Conservation (phyloP, 92 coral and sea anemone genomes). For the Plumapathes pennacea region DNA sequence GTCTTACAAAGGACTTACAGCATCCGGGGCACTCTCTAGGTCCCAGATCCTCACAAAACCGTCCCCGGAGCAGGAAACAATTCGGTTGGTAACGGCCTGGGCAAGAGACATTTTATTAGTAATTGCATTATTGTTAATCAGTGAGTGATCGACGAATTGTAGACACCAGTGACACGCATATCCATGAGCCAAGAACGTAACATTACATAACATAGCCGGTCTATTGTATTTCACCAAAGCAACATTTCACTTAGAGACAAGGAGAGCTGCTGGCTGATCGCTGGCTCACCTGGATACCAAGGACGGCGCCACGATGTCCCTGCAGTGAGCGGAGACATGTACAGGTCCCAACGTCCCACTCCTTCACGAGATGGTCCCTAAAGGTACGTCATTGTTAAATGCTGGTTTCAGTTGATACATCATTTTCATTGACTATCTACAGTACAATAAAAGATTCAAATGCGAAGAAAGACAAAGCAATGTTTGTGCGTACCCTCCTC, state of each 20-base stretch:
- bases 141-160: no score
- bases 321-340: conserved; percentile 92
- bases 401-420: no score
- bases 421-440: no score
- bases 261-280: neutral
- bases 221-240: no score
- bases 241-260: neutral
- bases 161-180: neutral
- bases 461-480: no score
- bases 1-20: no score
- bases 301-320: conserved; percentile 95
- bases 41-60: conserved; percentile 98
- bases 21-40: conserved; percentile 47
- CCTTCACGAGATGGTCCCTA: conserved; percentile 89
- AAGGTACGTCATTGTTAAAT: no score
- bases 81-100: conserved; percentile 63
- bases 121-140: no score
- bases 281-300: conserved; percentile 72
- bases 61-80: conserved; percentile 90
- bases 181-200: no score
- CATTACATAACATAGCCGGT: no score
- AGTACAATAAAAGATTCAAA: neutral
- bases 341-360: conserved; percentile 92
- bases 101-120: neutral
- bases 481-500: conserved; percentile 74